phyloP scores from a whole-genome alignment of 2,888 invertebrate species.

The Eristalinus aeneus region DNA sequence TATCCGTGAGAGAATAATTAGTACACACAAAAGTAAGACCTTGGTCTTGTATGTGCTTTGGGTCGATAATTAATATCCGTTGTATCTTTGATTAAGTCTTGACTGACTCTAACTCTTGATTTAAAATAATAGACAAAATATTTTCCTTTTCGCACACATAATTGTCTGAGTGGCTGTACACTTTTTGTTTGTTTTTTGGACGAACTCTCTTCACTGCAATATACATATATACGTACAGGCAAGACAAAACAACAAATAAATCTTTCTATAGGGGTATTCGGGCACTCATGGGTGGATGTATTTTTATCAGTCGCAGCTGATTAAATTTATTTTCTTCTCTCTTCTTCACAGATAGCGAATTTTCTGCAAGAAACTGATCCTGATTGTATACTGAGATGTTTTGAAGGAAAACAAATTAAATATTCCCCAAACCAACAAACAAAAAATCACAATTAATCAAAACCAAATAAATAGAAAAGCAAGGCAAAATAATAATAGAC shows the following conservation, averaged over 20 bases:
- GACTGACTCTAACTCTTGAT: no score
- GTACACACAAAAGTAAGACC: no score
- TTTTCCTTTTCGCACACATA: not conserved
- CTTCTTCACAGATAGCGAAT: conserved; percentile 44
- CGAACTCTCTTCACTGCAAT: not conserved
- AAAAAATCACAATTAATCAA: not conserved
- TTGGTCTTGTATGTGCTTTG: no score
- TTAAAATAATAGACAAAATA: no score
- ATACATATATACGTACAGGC: not conserved
- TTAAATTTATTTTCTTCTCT: conserved; percentile 52
- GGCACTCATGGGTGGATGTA: conserved; percentile 51
- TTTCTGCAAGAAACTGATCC: conserved; percentile 32
- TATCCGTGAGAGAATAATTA: no score
- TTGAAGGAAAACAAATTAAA: not conserved
- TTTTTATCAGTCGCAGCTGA: conserved; percentile 62
- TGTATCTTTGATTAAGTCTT: no score
- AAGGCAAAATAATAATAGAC: not conserved
- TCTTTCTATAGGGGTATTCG: conserved; percentile 34
- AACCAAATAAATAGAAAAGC: not conserved
- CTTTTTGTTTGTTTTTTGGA: not conserved
- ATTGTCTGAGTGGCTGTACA: conserved; percentile 22
- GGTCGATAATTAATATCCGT: no score
- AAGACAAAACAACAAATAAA: conserved; percentile 26
- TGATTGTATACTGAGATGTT: not conserved
- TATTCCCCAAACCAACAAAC: not conserved